phyloP scores from a whole-genome alignment of 2,797 vertebrate species.

The Moxostoma hubbsi region DNA sequence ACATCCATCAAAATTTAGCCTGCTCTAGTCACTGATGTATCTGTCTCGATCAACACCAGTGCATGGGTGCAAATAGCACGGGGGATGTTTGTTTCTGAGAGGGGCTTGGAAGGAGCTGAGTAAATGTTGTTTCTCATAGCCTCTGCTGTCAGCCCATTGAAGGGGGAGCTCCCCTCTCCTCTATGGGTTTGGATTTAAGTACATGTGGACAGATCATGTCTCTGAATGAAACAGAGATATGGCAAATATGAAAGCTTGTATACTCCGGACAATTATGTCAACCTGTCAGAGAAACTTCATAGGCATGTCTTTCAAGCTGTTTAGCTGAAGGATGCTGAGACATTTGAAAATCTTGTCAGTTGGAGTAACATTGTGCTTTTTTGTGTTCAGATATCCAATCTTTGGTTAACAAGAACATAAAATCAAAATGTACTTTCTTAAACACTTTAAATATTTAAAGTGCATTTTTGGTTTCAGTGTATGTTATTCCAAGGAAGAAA shows the following conservation, averaged over 20 bases:
- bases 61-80: constrained; percentile 67
- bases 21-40: constrained; percentile 62
- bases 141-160: constrained; percentile 56
- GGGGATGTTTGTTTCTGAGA: constrained; percentile 64
- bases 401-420: too few species aligned
- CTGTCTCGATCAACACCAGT: constrained; percentile 62
- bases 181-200: constrained; percentile 39
- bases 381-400: not conserved
- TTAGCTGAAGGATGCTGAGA: constrained; percentile 27
- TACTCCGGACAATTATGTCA: constrained; percentile 38
- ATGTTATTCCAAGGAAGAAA: too few species aligned
- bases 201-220: constrained; percentile 30
- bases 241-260: constrained; percentile 72
- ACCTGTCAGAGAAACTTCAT: constrained; percentile 27
- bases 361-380: not conserved
- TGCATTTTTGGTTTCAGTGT: too few species aligned
- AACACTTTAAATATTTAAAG: too few species aligned
- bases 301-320: not conserved
- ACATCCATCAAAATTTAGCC: constrained; percentile 73
- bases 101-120: constrained; percentile 59
- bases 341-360: constrained; percentile 12
- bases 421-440: too few species aligned
- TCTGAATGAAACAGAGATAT: constrained; percentile 21
- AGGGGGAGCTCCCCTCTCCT: constrained; percentile 15
- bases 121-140: constrained; percentile 67